Conservation (phyloP, 2,888 invertebrate species). For the Tiphia femorata region DNA sequence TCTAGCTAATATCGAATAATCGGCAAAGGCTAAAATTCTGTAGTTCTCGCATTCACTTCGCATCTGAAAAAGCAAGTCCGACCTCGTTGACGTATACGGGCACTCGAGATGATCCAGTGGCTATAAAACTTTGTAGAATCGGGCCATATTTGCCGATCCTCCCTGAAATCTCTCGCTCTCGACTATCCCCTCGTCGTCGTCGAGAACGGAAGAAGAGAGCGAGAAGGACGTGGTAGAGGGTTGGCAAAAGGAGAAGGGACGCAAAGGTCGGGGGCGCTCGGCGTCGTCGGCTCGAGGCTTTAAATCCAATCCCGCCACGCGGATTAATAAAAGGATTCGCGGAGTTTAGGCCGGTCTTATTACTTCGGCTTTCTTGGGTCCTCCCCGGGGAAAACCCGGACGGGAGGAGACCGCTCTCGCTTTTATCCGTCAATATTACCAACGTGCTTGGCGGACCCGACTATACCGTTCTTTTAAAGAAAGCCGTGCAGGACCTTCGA, state of each 20-base stretch:
- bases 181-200: background rate
- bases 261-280: constrained; percentile 26
- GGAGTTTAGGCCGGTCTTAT: constrained; percentile 65
- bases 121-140: background rate
- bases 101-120: background rate
- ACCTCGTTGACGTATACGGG: no score
- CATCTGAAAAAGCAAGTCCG: no score
- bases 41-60: no score
- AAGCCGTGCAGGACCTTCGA: constrained; percentile 29
- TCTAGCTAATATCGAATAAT: no score
- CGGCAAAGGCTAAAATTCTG: no score
- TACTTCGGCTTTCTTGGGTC: constrained; percentile 55
- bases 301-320: constrained; percentile 65
- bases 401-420: constrained; percentile 20
- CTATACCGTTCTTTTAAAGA: constrained; percentile 22
- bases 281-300: constrained; percentile 40
- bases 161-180: background rate
- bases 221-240: constrained; percentile 21
- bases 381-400: constrained; percentile 28
- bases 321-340: constrained; percentile 67
- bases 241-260: background rate
- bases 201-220: background rate
- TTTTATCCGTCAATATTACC: constrained; percentile 58
- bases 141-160: background rate
- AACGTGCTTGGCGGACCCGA: constrained; percentile 23